Base-by-base conservation (phyloP, 2,113 vertebrate species). In the Lontra canadensis region DNA sequence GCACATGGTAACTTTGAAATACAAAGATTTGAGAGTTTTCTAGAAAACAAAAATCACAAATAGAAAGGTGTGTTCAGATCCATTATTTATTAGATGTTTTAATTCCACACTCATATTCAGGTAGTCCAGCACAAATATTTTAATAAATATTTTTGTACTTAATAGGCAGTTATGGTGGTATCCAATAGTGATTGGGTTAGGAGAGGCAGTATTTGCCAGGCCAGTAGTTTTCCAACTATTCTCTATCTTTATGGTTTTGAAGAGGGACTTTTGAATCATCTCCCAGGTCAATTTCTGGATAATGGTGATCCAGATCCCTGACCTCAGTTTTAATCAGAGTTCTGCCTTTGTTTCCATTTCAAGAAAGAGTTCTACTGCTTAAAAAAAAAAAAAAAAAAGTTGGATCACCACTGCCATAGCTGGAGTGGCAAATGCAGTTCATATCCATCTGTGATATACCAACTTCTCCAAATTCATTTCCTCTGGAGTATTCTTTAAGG, bases 381-480 rank as follows among this genome's bases (percentile, higher is more conserved):
- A 42, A 96, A 87, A 93, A 71, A 80, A 42, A 96, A 87, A 93
- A 71, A 80, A 13, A 13, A 57, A n/a, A 63, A 74, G 29, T 47
- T 18, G 67, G 80, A 61, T 13, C 6, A 11, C 17, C 4, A 0
- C 15, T 7, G 9, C 49, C 34, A 73, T 13, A 39, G 23, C 21
- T 4, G 6, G 7, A 29, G 39, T 6, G 4, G 83, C 34, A 73
- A 57, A 83, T 31, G 42, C 9, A 25, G 26, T 39, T n/a, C 57
- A 10, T n/a, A 18, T 17, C 47, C 6, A 5, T n/a, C 36, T 23
- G 2, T 6, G 55, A 59, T 10, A 2, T 73, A 34, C 31, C 55
- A 15, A 1, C 21, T 49, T 65, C 87, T 63, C 44, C 55, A 39
- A 44, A 61, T 9, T 20, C 10, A 1, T 34, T 63, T 65, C 39